Evolutionary conservation across 2,113 vertebrate species (phyloP), one percentile per base, ranked within the genome.

Genomic region (Catharus fuscescens): DNA sequence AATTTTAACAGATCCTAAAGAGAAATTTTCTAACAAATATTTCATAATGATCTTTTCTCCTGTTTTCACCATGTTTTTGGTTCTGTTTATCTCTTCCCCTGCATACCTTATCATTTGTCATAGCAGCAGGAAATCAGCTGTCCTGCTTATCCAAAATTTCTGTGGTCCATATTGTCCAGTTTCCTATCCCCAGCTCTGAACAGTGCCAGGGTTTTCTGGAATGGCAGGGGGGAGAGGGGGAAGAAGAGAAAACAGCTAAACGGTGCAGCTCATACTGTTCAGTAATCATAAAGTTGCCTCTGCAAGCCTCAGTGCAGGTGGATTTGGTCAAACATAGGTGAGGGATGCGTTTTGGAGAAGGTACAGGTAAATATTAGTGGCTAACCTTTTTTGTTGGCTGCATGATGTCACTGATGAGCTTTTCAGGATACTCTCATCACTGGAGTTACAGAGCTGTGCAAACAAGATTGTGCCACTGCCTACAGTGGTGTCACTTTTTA

Each of bases 221-320:
- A 53, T 29, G 23, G 28, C 0, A 6, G 10, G 7, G 9, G 8
- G 7, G 10, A n/a, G 19, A n/a, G 10, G 19, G 20, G 7, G 5
- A 9, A n/a, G 53, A 18, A 36, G 13, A 19, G 21, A n/a, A 38
- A 61, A 24, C 12, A 21, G 23, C 18, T 45, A 48, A 53, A 21
- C 52, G 77, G 34, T 14, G 32, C 26, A 73, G 20, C 7, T 18
- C 21, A 2, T 59, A 34, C 6, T 1, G 0, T 56, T 71, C 36
- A 44, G 0, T 78, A 80, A 36, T 40, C 15, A 18, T 42, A 36
- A 81, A 69, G 19, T 40, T 52, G 7, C 3, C 14, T 31, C 29
- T 73, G 26, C 5, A 50, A 38, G 4, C 19, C 48, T 66, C 29
- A 26, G 21, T 56, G 67, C 8, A 50, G 13, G 13, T 67, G 28